Evolutionary conservation across 2,888 invertebrate genomes (phyloP).

Genomic region (Trissoscelio sp.): DNA sequence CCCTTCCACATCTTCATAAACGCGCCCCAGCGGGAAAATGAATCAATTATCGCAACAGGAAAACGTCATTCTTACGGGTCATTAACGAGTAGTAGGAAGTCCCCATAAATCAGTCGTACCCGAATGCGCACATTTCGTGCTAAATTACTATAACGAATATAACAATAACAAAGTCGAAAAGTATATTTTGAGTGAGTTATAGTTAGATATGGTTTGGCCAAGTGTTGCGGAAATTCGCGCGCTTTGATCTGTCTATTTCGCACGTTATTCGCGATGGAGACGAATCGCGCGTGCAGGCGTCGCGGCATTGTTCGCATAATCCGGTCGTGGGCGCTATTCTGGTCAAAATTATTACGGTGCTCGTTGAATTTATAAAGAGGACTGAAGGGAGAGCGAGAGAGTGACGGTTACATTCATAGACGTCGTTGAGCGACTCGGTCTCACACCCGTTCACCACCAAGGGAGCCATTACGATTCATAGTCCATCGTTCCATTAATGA

Average conservation of each 20-base stretch:
- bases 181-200: constrained; percentile 63
- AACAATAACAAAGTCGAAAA: constrained; percentile 59
- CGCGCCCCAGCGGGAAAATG: constrained; percentile 10
- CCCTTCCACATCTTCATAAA: background rate
- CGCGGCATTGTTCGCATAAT: constrained; percentile 70
- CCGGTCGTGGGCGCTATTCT: constrained; percentile 71
- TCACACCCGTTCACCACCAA: constrained; percentile 67
- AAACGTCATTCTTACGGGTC: constrained; percentile 35
- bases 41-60: constrained; percentile 32
- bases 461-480: constrained; percentile 80
- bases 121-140: constrained; percentile 21
- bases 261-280: constrained; percentile 65
- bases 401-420: constrained; percentile 68
- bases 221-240: constrained; percentile 54
- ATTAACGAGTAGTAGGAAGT: constrained; percentile 12
- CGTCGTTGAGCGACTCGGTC: constrained; percentile 48
- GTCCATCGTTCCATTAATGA: constrained; percentile 82
- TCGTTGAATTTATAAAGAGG: constrained; percentile 54
- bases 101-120: constrained; percentile 43
- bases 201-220: constrained; percentile 64
- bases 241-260: constrained; percentile 67
- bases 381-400: constrained; percentile 25
- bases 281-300: constrained; percentile 67
- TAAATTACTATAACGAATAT: constrained; percentile 53
- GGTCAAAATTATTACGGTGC: constrained; percentile 69